Percentiles rank a stretch among this genome's conserved stretches.
phyloP scores from a whole-genome alignment of 1,140 invertebrate species.

The Lasioglossum baleicum region DNA sequence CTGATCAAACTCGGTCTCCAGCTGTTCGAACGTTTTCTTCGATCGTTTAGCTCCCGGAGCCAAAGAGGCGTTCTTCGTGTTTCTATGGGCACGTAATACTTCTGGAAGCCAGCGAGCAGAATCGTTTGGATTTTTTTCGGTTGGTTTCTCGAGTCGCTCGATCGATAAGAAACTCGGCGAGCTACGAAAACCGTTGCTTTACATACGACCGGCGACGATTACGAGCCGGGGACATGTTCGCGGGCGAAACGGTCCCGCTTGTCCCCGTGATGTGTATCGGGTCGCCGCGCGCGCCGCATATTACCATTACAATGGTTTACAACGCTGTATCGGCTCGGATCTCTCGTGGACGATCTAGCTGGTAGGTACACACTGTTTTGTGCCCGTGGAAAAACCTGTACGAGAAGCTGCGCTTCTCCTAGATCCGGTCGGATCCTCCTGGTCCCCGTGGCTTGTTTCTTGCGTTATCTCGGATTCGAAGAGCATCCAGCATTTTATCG shows the following conservation, averaged over 20 bases:
- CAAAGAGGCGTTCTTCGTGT: no score
- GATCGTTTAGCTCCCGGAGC: no score
- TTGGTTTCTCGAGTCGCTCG: not conserved
- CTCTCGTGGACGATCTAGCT: slow-evolving; percentile 52
- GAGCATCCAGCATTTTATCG: no score
- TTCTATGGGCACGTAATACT: no score
- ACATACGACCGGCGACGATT: slow-evolving; percentile 29
- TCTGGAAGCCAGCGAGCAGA: no score
- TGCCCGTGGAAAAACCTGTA: slow-evolving; percentile 28
- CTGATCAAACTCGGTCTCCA: no score
- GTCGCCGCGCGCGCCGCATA: slow-evolving; percentile 52
- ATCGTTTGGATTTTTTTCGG: no score
- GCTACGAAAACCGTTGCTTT: slow-evolving; percentile 4
- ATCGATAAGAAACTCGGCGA: not conserved
- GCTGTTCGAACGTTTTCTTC: no score
- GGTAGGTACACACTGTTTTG: slow-evolving; percentile 33
- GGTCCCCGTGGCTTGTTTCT: no score
- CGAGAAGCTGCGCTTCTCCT: not conserved
- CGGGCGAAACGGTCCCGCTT: slow-evolving; percentile 22
- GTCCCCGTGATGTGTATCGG: slow-evolving; percentile 48
- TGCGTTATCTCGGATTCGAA: no score
- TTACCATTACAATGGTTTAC: slow-evolving; percentile 74
- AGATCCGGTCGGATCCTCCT: no score
- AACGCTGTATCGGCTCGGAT: slow-evolving; percentile 66
- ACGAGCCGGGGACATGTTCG: slow-evolving; percentile 31